phyloP scores from a whole-genome alignment of 2,888 invertebrate genomes.

The Caenorhabditis imperialis region DNA sequence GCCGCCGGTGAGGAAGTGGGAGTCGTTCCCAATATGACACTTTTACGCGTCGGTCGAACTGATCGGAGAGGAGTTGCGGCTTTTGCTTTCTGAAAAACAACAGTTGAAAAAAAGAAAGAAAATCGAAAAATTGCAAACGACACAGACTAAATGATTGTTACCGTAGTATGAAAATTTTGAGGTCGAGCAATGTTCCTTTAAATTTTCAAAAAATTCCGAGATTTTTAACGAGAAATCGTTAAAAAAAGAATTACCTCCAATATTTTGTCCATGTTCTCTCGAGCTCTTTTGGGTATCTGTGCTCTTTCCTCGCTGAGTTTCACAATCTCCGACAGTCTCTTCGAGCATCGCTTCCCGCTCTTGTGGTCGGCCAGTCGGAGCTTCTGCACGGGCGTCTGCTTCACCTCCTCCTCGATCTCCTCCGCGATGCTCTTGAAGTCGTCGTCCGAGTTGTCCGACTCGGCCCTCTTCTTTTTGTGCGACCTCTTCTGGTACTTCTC shows the following conservation, averaged over 20 bases:
- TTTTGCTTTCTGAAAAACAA: slow-evolving; percentile 40
- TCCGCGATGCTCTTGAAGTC: slow-evolving; percentile 13
- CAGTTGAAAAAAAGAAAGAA: not conserved
- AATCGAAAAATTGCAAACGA: too few relatives aligned
- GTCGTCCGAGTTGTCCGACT: slow-evolving; percentile 43
- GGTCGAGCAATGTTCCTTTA: too few relatives aligned
- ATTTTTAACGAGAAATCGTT: not conserved
- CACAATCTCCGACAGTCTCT: slow-evolving; percentile 55
- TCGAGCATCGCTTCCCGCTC: slow-evolving; percentile 43
- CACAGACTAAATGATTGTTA: too few relatives aligned
- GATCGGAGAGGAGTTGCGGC: slow-evolving; percentile 24
- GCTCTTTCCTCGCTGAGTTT: slow-evolving; percentile 50
- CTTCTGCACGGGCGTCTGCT: slow-evolving; percentile 64
- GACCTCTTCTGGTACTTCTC: slow-evolving; percentile 48
- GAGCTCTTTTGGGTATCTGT: slow-evolving; percentile 29
- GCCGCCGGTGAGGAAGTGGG: slow-evolving; percentile 23
- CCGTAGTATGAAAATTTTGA: too few relatives aligned
- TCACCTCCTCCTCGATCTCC: slow-evolving; percentile 57
- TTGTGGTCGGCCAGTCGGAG: slow-evolving; percentile 43
- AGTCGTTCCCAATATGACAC: slow-evolving; percentile 27
- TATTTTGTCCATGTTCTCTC: slow-evolving; percentile 38
- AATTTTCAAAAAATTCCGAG: too few relatives aligned
- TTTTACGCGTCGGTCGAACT: slow-evolving; percentile 14
- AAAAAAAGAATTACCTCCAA: slow-evolving; percentile 18
- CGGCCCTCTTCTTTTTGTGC: slow-evolving; percentile 3